Percentiles rank a stretch among this genome's conserved stretches.
Conservation (phyloP, 2,113 vertebrate genomes). For the Excalfactoria chinensis region DNA sequence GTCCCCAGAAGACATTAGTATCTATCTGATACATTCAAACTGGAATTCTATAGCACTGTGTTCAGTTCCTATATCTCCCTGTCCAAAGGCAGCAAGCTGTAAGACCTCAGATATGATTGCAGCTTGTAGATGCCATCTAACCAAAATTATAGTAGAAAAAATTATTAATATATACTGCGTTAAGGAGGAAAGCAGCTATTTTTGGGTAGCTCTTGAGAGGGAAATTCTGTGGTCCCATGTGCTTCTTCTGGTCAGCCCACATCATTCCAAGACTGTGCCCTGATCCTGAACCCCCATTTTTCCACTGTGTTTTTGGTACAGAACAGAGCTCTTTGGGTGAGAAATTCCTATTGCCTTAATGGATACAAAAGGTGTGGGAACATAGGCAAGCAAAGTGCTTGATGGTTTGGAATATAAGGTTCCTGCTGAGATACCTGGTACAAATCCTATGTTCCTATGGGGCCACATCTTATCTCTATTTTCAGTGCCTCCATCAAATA, state of each 20-base stretch:
- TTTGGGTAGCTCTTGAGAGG: background rate
- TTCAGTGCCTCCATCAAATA: background rate
- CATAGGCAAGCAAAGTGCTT: fast-evolving
- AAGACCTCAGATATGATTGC: background rate
- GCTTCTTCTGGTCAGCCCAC: background rate
- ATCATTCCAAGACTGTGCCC: fast-evolving
- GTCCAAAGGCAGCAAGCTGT: background rate
- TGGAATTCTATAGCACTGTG: background rate
- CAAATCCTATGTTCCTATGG: background rate
- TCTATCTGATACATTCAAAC: background rate
- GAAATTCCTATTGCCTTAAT: background rate
- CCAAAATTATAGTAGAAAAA: background rate
- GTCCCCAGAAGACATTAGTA: background rate
- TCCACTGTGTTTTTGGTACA: background rate
- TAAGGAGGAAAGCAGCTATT: background rate
- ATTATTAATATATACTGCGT: background rate
- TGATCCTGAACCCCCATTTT: background rate
- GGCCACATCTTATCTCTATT: background rate
- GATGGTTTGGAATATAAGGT: background rate
- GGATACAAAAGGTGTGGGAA: background rate
- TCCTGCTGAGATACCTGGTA: background rate
- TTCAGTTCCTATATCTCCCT: background rate
- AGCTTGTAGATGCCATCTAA: background rate
- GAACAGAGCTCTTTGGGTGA: background rate
- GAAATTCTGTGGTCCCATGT: background rate